Evolutionary conservation across 2,888 invertebrate genomes (phyloP).

Genomic region (Polydesmus complanatus): DNA sequence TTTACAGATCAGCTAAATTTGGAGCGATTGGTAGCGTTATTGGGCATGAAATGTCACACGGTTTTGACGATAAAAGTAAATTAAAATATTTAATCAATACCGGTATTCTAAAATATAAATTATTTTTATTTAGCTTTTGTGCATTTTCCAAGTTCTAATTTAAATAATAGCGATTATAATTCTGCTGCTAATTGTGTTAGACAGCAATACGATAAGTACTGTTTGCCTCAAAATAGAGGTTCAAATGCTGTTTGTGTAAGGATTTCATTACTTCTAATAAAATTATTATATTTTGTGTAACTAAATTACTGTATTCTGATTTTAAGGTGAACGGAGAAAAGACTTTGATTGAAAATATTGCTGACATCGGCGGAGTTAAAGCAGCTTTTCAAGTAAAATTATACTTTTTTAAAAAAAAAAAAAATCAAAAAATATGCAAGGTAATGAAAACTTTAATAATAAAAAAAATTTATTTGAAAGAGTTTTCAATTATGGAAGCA

Average conservation of each 20-base stretch:
- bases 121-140: background rate
- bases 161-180: background rate
- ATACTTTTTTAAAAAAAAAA: no score
- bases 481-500: no score
- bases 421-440: no score
- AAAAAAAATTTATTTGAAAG: no score
- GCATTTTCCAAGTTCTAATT: background rate
- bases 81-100: background rate
- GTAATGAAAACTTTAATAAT: no score
- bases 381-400: slow-evolving; percentile 2
- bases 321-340: background rate
- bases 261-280: background rate
- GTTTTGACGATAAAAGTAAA: background rate
- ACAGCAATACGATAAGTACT: background rate
- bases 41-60: background rate
- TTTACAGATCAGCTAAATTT: background rate
- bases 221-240: background rate
- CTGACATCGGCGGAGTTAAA: slow-evolving; percentile 1
- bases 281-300: background rate
- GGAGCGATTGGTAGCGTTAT: background rate
- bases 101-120: no score
- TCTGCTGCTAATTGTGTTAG: background rate
- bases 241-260: background rate
- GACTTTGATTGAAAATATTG: background rate
- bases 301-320: background rate